Evolutionary conservation across 2,797 vertebrate species (phyloP), one percentile per base, ranked within the genome.

Genomic region (Cyprinella venusta): DNA sequence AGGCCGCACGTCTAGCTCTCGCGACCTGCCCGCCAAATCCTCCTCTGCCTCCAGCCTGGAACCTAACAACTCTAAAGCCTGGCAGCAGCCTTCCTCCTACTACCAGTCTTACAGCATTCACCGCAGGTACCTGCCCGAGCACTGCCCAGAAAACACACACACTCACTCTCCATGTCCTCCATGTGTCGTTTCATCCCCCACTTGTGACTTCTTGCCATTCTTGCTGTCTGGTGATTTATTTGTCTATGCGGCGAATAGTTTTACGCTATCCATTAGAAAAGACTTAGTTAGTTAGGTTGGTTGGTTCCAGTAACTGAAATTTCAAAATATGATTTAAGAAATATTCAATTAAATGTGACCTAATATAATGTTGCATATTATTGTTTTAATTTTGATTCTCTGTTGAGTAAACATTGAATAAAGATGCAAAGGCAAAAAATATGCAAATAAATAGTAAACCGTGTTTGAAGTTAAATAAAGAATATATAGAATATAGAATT

Each of bases 41-140:
- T 95, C 95, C 86, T 95, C 95, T 88, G 94, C 94, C 92, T 95
- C 94, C 94, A 95, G 92, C 92, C 92, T 96, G 95, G 95, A 96
- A 89, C 94, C 95, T 94, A 95, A 94, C 93, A 91, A 94, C 91
- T 93, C 94, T 94, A 96, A 95, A 93, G 92, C 94, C 90, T 95
- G 94, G 94, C 95, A 94, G 40, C 79, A 63, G 88, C 92, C 94
- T 89, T 33, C 92, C 90, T 93, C 93, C 92, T 94, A 94, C 92
- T 94, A 95, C 94, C 94, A 93, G 92, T 94, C 94, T 89, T 94
- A 94, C 95, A 95, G 92, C 94, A 93, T 96, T 93, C 94, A 95
- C 92, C 94, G 93, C 94, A 96, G 95, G 95, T 96, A 96, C 89
- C 90, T 79, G 80, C 87, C 76, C 89, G 16, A 59, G 30, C 76